These are phyloP conservation scores for Anseranas semipalmata DNA, from an alignment of 2,113 vertebrate genomes.

Conservation along the genomic window DNA sequence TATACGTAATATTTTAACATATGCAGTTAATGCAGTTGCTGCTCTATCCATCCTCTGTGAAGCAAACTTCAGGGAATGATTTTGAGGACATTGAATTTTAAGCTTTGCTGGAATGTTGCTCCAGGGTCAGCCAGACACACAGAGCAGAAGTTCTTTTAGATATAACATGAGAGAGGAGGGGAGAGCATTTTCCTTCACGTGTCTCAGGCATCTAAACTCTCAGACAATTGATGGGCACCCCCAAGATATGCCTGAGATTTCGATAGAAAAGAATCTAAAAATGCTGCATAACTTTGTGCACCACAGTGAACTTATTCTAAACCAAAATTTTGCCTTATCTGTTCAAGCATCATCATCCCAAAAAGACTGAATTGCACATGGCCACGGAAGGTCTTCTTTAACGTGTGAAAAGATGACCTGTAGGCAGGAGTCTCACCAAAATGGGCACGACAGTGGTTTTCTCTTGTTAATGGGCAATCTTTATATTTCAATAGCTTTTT, in stretches of 20 bases:
- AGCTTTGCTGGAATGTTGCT: slow-evolving; percentile 1
- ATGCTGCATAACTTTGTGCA: background rate
- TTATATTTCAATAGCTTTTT: slow-evolving; percentile 18
- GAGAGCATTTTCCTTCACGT: background rate
- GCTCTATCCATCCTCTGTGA: background rate
- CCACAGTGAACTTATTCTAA: background rate
- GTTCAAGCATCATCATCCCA: background rate
- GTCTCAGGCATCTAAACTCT: background rate
- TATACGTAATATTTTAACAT: slow-evolving; percentile 23
- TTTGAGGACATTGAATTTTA: background rate
- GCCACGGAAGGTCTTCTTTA: background rate
- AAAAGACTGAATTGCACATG: background rate
- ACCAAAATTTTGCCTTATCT: background rate
- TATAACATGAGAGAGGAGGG: background rate
- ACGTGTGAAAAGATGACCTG: background rate
- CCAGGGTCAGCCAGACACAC: background rate
- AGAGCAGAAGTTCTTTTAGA: background rate
- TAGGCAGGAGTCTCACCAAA: background rate
- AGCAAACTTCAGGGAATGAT: background rate
- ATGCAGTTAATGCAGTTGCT: background rate
- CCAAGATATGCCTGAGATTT: background rate
- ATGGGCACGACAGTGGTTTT: background rate
- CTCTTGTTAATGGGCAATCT: slow-evolving; percentile 9
- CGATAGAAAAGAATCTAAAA: background rate
- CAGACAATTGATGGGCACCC: background rate